Percentiles rank a stretch among this genome's conserved stretches.
These are phyloP conservation scores for Rhabdophis nuchalis DNA, from an alignment of 2,797 vertebrate genomes.

Conservation along the genomic window DNA sequence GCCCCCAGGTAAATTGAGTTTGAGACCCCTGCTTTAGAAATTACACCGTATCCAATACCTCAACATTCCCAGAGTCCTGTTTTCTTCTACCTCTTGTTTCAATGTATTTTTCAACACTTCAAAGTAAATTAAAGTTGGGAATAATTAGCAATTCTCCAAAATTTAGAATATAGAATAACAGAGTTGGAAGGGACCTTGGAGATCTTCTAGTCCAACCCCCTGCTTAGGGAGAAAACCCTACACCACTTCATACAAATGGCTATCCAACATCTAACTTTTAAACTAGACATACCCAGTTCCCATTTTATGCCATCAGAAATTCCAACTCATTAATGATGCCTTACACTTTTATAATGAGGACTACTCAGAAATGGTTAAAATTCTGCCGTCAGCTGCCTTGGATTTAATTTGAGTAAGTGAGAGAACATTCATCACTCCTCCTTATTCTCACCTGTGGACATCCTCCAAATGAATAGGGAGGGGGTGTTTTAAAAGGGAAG, in stretches of 20 bases:
- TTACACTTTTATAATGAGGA: not conserved
- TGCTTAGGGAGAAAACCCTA: too few relatives aligned
- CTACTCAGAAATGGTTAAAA: not conserved
- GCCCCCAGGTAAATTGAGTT: too few relatives aligned
- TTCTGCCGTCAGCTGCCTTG: not conserved
- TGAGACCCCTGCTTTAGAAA: not conserved
- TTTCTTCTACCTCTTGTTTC: not conserved
- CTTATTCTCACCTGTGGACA: not conserved
- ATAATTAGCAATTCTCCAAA: not conserved
- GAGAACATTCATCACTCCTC: not conserved
- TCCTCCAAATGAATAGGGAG: not conserved
- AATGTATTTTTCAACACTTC: not conserved
- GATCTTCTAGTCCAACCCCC: too few relatives aligned
- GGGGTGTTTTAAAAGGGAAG: not conserved
- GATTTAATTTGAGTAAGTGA: not conserved
- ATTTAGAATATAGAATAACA: not conserved
- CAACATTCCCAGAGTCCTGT: not conserved
- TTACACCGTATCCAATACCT: not conserved
- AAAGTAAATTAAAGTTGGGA: not conserved
- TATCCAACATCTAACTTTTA: too few relatives aligned
- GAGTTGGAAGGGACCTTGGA: too few relatives aligned
- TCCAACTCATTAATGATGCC: not conserved
- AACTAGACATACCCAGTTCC: too few relatives aligned
- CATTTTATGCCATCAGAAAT: not conserved
- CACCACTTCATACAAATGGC: too few relatives aligned